A percentile compares a stretch with the other conserved stretches of the same genome.
Evolutionary conservation across 1,140 invertebrate genomes (phyloP).

Genomic region (Panagrolaimus sp.): DNA sequence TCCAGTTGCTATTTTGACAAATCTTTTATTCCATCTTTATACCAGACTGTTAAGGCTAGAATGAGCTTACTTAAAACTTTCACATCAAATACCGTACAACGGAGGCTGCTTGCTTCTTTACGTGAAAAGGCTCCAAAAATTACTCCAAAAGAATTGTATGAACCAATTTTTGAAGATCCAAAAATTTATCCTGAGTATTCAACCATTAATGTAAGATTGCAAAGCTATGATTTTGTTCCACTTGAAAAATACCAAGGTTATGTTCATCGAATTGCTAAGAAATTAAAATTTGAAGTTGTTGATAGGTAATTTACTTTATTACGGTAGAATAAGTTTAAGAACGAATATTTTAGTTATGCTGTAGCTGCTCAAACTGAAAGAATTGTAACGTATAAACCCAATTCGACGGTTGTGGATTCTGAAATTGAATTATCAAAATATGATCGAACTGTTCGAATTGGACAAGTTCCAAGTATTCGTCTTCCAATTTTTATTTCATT

Average conservation of each 20-base stretch:
- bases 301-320: slow-evolving; percentile 46
- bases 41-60: too few species aligned
- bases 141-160: slow-evolving; percentile 22
- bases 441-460: slow-evolving; percentile 46
- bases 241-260: slow-evolving; percentile 53
- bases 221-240: slow-evolving; percentile 46
- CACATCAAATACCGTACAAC: background rate
- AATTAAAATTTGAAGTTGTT: slow-evolving; percentile 49
- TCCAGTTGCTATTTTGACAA: too few species aligned
- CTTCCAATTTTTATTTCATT: slow-evolving; percentile 49
- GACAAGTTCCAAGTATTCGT: slow-evolving; percentile 45
- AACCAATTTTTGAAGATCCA: slow-evolving; percentile 21
- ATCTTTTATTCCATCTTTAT: too few species aligned
- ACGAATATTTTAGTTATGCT: slow-evolving; percentile 48
- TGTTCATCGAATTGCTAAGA: slow-evolving; percentile 48
- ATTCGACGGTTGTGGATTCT: slow-evolving; percentile 40
- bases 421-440: slow-evolving; percentile 51
- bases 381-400: slow-evolving; percentile 47
- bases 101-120: background rate
- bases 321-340: slow-evolving; percentile 23
- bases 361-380: slow-evolving; percentile 47
- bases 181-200: slow-evolving; percentile 46
- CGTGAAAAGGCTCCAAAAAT: background rate
- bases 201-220: slow-evolving; percentile 48
- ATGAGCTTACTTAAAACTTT: too few species aligned